Percentiles rank a stretch among this genome's conserved stretches.
Evolutionary conservation across 2,113 vertebrate genomes (phyloP).

Genomic region (Vulpes ferrilata): DNA sequence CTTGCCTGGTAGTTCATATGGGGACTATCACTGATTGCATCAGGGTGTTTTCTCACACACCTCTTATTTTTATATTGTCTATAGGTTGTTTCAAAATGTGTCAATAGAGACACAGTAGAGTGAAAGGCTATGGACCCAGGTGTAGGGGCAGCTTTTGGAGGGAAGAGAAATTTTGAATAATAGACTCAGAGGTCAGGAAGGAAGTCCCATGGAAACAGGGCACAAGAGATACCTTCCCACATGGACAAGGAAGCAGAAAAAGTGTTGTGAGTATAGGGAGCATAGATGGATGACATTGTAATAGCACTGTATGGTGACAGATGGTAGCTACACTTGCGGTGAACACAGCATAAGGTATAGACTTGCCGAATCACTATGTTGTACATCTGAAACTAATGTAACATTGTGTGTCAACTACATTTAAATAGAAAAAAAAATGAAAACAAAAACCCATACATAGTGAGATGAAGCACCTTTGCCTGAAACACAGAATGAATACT

Average conservation of each 20-base stretch:
- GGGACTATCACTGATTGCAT: not conserved
- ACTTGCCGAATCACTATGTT: not conserved
- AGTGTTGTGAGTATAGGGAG: not conserved
- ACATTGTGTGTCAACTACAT: not conserved
- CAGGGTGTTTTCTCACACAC: not conserved
- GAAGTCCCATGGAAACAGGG: not conserved
- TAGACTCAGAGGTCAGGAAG: not conserved
- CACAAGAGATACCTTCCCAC: not conserved
- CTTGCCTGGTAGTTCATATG: not conserved
- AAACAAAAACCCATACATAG: not conserved
- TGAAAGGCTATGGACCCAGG: not conserved
- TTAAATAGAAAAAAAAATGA: not conserved
- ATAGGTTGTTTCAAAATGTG: not conserved
- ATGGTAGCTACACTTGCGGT: not conserved
- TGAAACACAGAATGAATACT: not conserved
- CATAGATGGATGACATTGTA: not conserved
- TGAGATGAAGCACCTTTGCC: not conserved
- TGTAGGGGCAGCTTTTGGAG: not conserved
- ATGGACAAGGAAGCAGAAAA: not conserved
- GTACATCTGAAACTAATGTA: not conserved
- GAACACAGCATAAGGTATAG: not conserved
- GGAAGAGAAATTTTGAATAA: not conserved
- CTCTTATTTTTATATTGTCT: slow-evolving; percentile 33
- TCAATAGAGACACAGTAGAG: not conserved
- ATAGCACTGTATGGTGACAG: not conserved